phyloP scores from a whole-genome alignment of 2,113 vertebrate species.

The Todiramphus saurophagus region DNA sequence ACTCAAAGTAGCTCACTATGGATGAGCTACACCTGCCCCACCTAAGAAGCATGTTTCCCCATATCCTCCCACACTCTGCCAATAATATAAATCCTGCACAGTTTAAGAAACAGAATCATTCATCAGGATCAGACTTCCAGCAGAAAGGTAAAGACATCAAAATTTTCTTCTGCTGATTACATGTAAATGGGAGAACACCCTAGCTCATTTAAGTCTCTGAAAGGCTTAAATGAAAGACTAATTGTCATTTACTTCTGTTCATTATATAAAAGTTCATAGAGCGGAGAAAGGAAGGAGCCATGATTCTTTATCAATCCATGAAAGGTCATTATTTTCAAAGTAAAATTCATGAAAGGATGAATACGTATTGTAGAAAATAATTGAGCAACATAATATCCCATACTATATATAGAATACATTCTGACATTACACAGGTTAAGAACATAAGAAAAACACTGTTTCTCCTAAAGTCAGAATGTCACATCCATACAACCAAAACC shows the following conservation, averaged over 20 bases:
- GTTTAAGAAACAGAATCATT: neutral
- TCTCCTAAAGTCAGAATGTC: neutral
- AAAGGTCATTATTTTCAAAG: neutral
- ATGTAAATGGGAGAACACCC: neutral
- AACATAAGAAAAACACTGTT: neutral
- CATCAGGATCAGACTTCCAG: neutral
- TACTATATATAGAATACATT: neutral
- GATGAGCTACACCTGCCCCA: neutral
- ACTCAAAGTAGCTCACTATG: neutral
- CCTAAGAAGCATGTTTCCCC: neutral
- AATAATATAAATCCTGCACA: neutral
- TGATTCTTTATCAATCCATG: neutral
- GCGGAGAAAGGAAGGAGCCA: neutral
- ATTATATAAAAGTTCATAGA: neutral
- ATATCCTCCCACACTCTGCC: neutral
- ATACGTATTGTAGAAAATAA: neutral
- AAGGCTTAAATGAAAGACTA: neutral
- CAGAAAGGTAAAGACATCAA: neutral
- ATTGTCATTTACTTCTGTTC: neutral
- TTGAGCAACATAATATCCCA: neutral
- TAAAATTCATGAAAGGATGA: neutral
- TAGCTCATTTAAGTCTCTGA: neutral
- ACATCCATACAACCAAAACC: neutral
- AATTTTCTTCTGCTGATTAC: neutral
- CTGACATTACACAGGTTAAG: neutral